Evolutionary conservation across 2,797 vertebrate species (phyloP).

Genomic region (Scolopax bukidnonensis): DNA sequence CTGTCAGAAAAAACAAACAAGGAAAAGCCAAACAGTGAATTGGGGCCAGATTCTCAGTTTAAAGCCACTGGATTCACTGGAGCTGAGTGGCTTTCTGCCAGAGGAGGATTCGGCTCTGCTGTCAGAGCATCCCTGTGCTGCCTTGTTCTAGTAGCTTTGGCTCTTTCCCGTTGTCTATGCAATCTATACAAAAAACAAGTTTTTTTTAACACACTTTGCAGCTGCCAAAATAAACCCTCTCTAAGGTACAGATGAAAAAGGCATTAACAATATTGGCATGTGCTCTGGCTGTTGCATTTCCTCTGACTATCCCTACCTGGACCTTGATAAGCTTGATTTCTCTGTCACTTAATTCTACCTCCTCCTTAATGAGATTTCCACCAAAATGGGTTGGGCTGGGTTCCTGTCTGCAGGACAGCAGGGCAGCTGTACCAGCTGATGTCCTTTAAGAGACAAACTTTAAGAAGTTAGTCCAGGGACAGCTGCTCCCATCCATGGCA

Average conservation of each 20-base stretch:
- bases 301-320: not conserved
- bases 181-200: not conserved
- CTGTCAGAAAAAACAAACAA: not conserved
- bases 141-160: not conserved
- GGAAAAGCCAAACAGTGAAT: not conserved
- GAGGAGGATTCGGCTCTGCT: not conserved
- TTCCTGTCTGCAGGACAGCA: rapidly evolving
- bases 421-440: not conserved
- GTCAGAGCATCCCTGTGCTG: not conserved
- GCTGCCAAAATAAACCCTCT: slow-evolving; percentile 36
- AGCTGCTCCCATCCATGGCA: not conserved
- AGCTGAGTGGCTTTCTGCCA: slow-evolving; percentile 1
- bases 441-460: not conserved
- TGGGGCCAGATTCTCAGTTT: not conserved
- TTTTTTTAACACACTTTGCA: not conserved
- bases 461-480: not conserved
- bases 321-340: not conserved
- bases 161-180: not conserved
- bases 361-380: not conserved
- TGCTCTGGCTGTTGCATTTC: not conserved
- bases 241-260: slow-evolving; percentile 20
- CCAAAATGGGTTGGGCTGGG: not conserved
- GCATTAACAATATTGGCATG: slow-evolving; percentile 10
- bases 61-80: not conserved
- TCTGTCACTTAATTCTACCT: not conserved